Evolutionary conservation across 2,797 vertebrate species (phyloP).

Genomic region (Holocentrus rufus): DNA sequence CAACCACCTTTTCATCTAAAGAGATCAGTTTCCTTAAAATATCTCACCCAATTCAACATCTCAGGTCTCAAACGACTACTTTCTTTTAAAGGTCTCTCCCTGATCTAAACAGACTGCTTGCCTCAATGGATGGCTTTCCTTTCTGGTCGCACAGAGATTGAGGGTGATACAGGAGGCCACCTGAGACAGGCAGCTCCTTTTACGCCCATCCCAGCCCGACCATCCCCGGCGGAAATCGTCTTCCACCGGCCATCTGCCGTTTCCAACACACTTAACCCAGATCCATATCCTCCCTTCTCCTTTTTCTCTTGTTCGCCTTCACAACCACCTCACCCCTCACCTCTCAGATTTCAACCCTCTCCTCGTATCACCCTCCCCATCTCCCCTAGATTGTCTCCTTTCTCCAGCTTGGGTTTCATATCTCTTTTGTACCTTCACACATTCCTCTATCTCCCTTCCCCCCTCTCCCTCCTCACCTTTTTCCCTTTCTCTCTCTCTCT

Average conservation of each 20-base stretch:
- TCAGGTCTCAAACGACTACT: not conserved
- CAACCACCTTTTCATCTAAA: not conserved
- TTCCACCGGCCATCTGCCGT: constrained; percentile 36
- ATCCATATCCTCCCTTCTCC: constrained; percentile 53
- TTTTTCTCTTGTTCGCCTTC: constrained; percentile 10
- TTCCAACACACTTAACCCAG: constrained; percentile 51
- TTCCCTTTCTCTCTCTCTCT: not conserved
- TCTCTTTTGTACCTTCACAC: not conserved
- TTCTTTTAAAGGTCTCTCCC: not conserved
- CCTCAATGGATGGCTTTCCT: constrained; percentile 1
- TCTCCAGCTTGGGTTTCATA: constrained; percentile 19
- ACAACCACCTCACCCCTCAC: not conserved
- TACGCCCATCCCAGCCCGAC: constrained; percentile 3
- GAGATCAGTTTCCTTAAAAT: not conserved
- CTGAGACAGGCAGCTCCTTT: constrained; percentile 32
- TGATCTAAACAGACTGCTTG: not conserved
- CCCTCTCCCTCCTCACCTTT: not conserved
- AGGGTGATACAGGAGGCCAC: constrained; percentile 55
- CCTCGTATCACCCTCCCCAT: constrained; percentile 9
- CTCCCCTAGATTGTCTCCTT: constrained; percentile 5
- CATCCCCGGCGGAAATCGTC: constrained; percentile 33
- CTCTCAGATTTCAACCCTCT: constrained; percentile 52
- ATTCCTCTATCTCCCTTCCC: not conserved
- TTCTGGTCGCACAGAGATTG: not conserved
- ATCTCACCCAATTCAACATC: not conserved